Conservation (phyloP, 2,113 vertebrate species). For the Osmerus mordax region DNA sequence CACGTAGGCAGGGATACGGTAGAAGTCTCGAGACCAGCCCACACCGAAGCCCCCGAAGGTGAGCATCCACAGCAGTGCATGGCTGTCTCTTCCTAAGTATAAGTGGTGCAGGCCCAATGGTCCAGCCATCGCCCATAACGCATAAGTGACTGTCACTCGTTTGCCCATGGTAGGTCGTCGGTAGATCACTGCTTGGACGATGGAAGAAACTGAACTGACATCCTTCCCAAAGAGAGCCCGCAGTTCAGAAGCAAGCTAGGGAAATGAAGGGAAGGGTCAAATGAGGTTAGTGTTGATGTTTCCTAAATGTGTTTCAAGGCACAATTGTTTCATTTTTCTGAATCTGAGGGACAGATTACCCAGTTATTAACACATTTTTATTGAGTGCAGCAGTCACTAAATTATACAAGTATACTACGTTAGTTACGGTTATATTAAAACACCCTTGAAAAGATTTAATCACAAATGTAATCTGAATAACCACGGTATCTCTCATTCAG, state of each 20-base stretch:
- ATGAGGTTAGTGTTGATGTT: too few relatives aligned
- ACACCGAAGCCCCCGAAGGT: slow-evolving; percentile 84
- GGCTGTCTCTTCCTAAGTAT: slow-evolving; percentile 86
- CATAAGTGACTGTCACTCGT: slow-evolving; percentile 75
- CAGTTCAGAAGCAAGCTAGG: slow-evolving; percentile 6
- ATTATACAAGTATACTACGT: too few relatives aligned
- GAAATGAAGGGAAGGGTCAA: too few relatives aligned
- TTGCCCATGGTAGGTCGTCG: slow-evolving; percentile 74
- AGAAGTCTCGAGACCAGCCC: slow-evolving; percentile 83
- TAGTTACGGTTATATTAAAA: background rate
- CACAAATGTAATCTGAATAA: background rate
- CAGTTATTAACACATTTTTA: too few relatives aligned
- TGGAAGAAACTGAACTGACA: slow-evolving; percentile 11
- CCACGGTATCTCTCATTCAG: too few relatives aligned
- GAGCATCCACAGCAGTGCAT: slow-evolving; percentile 87
- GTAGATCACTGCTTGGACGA: slow-evolving; percentile 28
- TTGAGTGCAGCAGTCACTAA: too few relatives aligned
- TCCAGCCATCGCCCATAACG: slow-evolving; percentile 83
- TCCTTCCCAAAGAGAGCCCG: slow-evolving; percentile 32
- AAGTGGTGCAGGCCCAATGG: slow-evolving; percentile 85
- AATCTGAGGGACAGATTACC: too few relatives aligned
- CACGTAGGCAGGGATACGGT: slow-evolving; percentile 84
- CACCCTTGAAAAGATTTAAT: background rate
- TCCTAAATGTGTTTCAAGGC: too few relatives aligned
- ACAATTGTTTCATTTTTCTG: too few relatives aligned